These are phyloP conservation scores for Tribolium freemani DNA, from an alignment of 2,888 invertebrate species.

Conservation along the genomic window DNA sequence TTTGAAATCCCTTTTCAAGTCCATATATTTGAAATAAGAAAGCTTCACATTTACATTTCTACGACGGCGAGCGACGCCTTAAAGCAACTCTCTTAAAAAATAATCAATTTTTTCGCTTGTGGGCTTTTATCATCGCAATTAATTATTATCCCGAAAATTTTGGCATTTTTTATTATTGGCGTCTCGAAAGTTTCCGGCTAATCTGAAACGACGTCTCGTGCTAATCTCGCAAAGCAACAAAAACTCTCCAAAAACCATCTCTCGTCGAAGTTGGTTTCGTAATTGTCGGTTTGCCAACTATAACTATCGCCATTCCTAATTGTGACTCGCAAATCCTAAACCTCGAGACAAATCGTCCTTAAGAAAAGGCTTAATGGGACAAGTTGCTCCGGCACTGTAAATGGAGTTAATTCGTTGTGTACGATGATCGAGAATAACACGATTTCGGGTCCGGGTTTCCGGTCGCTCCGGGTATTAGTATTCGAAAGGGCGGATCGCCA, in stretches of 20 bases:
- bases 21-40: too few relatives aligned
- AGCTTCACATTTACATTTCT: not conserved
- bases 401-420: conserved; percentile 38
- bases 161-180: not conserved
- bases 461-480: conserved; percentile 30
- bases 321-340: conserved; percentile 47
- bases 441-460: conserved; percentile 8
- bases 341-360: conserved; percentile 45
- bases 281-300: conserved; percentile 50
- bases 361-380: conserved; percentile 45
- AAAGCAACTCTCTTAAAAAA: not conserved
- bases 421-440: conserved; percentile 37
- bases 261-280: conserved; percentile 41
- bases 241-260: conserved; percentile 42
- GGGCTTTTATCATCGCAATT: not conserved
- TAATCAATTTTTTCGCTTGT: not conserved
- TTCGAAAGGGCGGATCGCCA: conserved; percentile 29
- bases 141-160: conserved; percentile 14
- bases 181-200: not conserved
- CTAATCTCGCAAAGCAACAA: conserved; percentile 32
- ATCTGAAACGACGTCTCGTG: conserved; percentile 3
- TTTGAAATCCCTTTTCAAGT: too few relatives aligned
- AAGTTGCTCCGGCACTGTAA: conserved; percentile 32
- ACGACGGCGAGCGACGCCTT: not conserved
- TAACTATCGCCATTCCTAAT: conserved; percentile 45